These are phyloP conservation scores for Ophion slaviceki DNA, from an alignment of 2,888 invertebrate genomes.

Conservation along the genomic window DNA sequence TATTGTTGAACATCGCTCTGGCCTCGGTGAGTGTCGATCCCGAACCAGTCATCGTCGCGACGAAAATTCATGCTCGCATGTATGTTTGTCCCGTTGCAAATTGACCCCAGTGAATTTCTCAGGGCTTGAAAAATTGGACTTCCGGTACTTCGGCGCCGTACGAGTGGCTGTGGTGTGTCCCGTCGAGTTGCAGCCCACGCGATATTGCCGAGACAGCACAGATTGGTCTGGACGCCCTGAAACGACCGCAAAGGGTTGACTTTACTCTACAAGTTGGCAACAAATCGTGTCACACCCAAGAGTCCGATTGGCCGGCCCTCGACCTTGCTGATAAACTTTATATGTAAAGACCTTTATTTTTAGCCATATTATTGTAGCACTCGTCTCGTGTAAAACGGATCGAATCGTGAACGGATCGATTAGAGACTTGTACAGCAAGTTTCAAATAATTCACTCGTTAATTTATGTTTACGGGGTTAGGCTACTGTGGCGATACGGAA, in stretches of 20 bases:
- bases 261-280: conserved; percentile 72
- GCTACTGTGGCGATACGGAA: too few species aligned
- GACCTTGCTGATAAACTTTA: conserved; percentile 76
- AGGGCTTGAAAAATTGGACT: conserved; percentile 65
- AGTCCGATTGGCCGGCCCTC: conserved; percentile 67
- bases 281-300: conserved; percentile 74
- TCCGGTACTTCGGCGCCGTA: conserved; percentile 66
- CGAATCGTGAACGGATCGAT: neutral
- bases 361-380: conserved; percentile 10
- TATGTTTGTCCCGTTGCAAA: neutral
- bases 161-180: conserved; percentile 80
- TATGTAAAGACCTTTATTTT: conserved; percentile 72
- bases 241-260: conserved; percentile 73
- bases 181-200: conserved; percentile 76
- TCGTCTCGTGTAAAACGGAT: neutral
- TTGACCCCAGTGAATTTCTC: neutral
- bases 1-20: conserved; percentile 71
- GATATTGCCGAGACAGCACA: conserved; percentile 76
- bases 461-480: too few species aligned
- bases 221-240: conserved; percentile 74
- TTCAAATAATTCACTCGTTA: too few species aligned
- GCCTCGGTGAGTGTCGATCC: conserved; percentile 74
- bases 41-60: too few species aligned
- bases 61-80: too few species aligned
- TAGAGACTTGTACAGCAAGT: too few species aligned